phyloP scores from a whole-genome alignment of 1,140 invertebrate species.

The Ruditapes philippinarum region DNA sequence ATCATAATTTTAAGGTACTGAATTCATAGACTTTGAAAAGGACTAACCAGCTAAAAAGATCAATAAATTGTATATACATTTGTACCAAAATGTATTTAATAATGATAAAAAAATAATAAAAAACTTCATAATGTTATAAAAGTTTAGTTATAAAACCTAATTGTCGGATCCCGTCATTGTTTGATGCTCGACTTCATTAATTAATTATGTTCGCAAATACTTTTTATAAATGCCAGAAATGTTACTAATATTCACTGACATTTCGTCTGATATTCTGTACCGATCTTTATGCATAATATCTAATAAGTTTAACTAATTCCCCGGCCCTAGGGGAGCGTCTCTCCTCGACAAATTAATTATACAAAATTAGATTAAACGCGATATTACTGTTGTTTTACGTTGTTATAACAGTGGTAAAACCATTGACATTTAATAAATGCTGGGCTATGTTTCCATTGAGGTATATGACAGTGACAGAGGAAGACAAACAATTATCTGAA shows the following conservation, averaged over 20 bases:
- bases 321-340: conserved; percentile 21
- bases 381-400: conserved; percentile 46
- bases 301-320: conserved; percentile 58
- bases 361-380: conserved; percentile 49
- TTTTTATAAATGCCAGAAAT: background rate
- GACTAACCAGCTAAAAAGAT: too few species aligned
- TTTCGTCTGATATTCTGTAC: conserved; percentile 41
- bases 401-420: conserved; percentile 9
- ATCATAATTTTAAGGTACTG: too few species aligned
- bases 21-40: too few species aligned
- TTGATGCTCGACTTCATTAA: too few species aligned
- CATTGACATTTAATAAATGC: conserved; percentile 55
- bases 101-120: too few species aligned
- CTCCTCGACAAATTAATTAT: conserved; percentile 49
- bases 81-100: too few species aligned
- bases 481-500: conserved; percentile 20
- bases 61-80: too few species aligned
- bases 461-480: background rate
- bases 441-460: background rate
- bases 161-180: too few species aligned
- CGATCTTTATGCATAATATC: conserved; percentile 58
- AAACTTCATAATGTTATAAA: too few species aligned
- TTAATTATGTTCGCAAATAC: background rate
- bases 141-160: too few species aligned
- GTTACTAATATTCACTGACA: conserved; percentile 12